These are phyloP conservation scores for Drosophila orena DNA, from an alignment of 1,140 invertebrate genomes.

Conservation along the genomic window DNA sequence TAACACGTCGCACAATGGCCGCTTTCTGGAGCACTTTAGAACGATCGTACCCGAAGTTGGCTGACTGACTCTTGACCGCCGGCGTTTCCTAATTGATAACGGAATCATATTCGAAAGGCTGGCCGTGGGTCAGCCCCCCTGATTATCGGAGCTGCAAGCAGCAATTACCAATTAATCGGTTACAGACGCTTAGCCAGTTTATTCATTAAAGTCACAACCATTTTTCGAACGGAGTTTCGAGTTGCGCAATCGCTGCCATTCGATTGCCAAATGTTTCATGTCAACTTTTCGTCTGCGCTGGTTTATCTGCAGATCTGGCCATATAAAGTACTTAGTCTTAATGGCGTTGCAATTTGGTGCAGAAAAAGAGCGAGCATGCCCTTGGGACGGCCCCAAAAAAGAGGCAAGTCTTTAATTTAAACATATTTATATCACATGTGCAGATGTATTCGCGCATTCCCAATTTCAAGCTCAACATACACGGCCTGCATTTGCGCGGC, in stretches of 20 bases:
- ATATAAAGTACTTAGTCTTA: conserved; percentile 41
- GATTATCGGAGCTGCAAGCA: conserved; percentile 41
- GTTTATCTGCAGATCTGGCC: conserved; percentile 37
- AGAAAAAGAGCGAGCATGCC: conserved; percentile 32
- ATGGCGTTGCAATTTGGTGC: conserved; percentile 59
- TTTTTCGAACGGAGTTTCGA: conserved; percentile 16
- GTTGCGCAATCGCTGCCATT: conserved; percentile 37
- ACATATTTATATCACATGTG: conserved; percentile 38
- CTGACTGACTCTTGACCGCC: conserved; percentile 34
- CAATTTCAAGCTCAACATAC: conserved; percentile 49
- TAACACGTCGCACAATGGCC: conserved; percentile 28
- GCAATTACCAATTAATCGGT: conserved; percentile 53
- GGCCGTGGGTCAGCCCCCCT: background rate
- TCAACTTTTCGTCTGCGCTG: conserved; percentile 20
- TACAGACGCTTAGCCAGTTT: conserved; percentile 15
- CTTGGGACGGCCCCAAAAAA: conserved; percentile 11
- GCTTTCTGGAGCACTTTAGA: conserved; percentile 12
- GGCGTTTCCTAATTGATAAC: conserved; percentile 59
- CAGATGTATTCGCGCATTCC: conserved; percentile 20
- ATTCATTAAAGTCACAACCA: conserved; percentile 23
- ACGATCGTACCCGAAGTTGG: background rate
- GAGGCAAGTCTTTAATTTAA: conserved; percentile 19
- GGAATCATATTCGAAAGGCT: conserved; percentile 65
- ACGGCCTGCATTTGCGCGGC: conserved; percentile 6
- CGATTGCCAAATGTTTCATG: conserved; percentile 43